Evolutionary conservation across 1,140 invertebrate species (phyloP).

Genomic region (Bicyclus anynana): DNA sequence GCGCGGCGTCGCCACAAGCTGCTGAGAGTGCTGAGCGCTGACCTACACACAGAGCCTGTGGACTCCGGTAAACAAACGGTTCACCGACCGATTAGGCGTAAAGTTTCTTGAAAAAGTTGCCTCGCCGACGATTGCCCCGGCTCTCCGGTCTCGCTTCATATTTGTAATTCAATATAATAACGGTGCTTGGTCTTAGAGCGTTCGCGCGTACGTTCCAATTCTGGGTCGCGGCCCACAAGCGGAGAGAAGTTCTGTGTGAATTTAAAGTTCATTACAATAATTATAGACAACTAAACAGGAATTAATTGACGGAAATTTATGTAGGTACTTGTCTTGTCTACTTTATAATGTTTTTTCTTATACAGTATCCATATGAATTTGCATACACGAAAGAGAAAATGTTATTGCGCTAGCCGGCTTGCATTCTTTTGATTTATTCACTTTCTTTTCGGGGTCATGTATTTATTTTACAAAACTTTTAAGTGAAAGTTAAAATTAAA

Average conservation of each 20-base stretch:
- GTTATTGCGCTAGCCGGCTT: constrained; percentile 29
- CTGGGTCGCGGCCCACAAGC: constrained; percentile 50
- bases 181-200: constrained; percentile 49
- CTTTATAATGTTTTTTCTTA: neutral
- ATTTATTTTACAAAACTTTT: constrained; percentile 49
- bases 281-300: neutral
- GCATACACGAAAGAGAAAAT: constrained; percentile 55
- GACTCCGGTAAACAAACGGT: constrained; percentile 71
- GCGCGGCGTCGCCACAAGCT: constrained; percentile 39
- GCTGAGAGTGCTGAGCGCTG: too few relatives aligned
- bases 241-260: neutral
- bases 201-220: constrained; percentile 44
- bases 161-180: constrained; percentile 69
- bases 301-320: neutral
- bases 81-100: constrained; percentile 67
- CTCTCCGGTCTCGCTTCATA: constrained; percentile 41
- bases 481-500: constrained; percentile 59
- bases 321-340: neutral
- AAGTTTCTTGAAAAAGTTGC: constrained; percentile 41
- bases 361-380: constrained; percentile 23
- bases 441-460: constrained; percentile 55
- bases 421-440: constrained; percentile 54
- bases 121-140: constrained; percentile 25
- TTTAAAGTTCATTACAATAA: neutral
- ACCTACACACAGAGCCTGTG: constrained; percentile 54